phyloP scores from a whole-genome alignment of 2,888 invertebrate species.

The Nomada flava region DNA sequence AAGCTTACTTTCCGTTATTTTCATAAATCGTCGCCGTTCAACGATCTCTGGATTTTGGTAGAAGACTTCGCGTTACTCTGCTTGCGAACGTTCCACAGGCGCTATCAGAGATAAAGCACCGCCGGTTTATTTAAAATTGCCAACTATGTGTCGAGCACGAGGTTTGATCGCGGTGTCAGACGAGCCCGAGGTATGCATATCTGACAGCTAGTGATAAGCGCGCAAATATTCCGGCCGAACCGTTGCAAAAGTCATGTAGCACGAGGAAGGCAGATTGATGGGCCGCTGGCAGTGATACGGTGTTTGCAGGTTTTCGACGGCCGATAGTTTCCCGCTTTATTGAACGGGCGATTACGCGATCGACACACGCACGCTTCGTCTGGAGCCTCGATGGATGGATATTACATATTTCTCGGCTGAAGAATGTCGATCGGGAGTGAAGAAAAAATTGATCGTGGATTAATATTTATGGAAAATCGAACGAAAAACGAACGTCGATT shows the following conservation, averaged over 20 bases:
- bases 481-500: background rate
- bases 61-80: background rate
- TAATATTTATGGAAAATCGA: too few species aligned
- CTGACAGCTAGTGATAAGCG: slow-evolving; percentile 15
- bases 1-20: slow-evolving; percentile 3
- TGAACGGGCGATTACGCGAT: background rate
- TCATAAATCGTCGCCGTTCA: slow-evolving; percentile 48
- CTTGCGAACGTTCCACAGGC: background rate
- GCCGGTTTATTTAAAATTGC: background rate
- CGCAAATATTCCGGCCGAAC: slow-evolving; percentile 1
- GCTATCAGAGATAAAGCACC: background rate
- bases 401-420: too few species aligned
- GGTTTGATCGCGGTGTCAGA: slow-evolving; percentile 4
- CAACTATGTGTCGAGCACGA: background rate
- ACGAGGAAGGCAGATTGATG: background rate
- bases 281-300: background rate
- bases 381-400: too few species aligned
- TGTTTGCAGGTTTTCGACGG: background rate
- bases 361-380: too few species aligned
- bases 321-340: slow-evolving; percentile 2
- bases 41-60: slow-evolving; percentile 28
- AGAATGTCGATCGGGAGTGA: too few species aligned
- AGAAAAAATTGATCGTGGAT: background rate
- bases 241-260: background rate
- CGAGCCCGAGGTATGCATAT: background rate